Evolutionary conservation across 2,888 invertebrate genomes (phyloP).

Genomic region (Drosophila antonietae): DNA sequence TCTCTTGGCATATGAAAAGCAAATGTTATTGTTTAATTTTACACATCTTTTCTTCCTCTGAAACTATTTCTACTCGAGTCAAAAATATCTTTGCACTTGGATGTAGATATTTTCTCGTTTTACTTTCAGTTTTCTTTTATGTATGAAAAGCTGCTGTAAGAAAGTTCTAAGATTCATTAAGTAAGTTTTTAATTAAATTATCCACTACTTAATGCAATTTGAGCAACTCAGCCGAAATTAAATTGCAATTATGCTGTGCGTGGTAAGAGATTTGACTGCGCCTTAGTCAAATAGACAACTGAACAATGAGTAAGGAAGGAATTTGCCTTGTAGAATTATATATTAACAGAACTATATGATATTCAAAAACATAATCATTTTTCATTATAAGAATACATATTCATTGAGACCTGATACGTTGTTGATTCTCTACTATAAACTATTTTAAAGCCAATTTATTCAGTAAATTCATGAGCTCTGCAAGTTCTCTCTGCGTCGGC

Average conservation of each 20-base stretch:
- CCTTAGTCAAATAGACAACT: not conserved
- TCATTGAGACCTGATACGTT: not conserved
- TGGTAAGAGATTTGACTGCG: not conserved
- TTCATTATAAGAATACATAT: no score
- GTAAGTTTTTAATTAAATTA: not conserved
- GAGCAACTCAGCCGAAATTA: not conserved
- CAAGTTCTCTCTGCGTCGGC: not conserved
- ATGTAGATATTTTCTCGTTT: no score
- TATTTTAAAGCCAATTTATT: slow-evolving; percentile 14
- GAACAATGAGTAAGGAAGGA: no score
- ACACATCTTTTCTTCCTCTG: no score
- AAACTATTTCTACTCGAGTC: no score
- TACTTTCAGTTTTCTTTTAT: not conserved
- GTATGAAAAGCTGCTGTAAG: not conserved
- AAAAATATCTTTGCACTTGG: no score
- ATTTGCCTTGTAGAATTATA: no score
- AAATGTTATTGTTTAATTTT: no score
- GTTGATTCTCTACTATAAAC: slow-evolving; percentile 19
- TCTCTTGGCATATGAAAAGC: no score
- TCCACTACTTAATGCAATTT: not conserved
- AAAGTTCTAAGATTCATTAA: not conserved
- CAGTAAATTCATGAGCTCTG: not conserved
- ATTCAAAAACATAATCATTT: no score
- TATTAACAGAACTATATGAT: no score
- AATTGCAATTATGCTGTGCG: not conserved